Evolutionary conservation across 1,140 invertebrate genomes (phyloP), one percentile per base, ranked within the genome.

Genomic region (Subanguina moxae): DNA sequence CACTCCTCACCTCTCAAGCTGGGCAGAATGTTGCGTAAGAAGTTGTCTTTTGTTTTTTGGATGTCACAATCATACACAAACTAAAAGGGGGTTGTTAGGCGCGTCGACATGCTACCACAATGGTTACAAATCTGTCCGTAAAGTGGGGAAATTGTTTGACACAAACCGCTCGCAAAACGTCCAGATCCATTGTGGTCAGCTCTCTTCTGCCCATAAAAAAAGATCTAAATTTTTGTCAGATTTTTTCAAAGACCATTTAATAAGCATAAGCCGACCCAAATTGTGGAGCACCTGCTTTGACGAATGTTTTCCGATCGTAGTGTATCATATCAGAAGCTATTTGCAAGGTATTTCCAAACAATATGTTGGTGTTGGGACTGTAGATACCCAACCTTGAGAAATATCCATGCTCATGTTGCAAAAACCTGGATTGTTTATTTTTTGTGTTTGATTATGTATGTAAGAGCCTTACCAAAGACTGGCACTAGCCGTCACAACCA

Each of bases 71-170:
- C 32, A 38, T 38, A 38, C 3, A 38, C 32, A 38, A 38, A 38
- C 32, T 38, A 38, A 3, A 38, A 38, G 11, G 11, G 11, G 3
- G 11, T 38, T 11, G 11, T 5, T 5, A 3, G 11, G 32, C 3
- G 3, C 32, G 11, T 38, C 32, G 11, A 38, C 32, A 38, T 38
- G 3, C 8, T 8, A 30, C 19, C 9, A 48, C 25, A 28, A 17
- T 27, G 21, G 17, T 19, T 30, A 69, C 67, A 59, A 70, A 59
- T 23, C 68, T 21, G 32, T 69, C 56, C n/a, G 25, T 48, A 23
- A 70, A 70, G 48, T 70, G 45, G 32, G 21, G 19, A 48, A 70
- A 70, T 15, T 70, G 45, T n/a, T 70, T 70, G 67, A 70, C 28
- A 19, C 38, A 57, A 58, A 70, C 21, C n/a, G 32, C 32, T 15